Evolutionary conservation across 2,113 vertebrate species (phyloP), one percentile per base, ranked within the genome.

Genomic region (Xiphorhynchus elegans): DNA sequence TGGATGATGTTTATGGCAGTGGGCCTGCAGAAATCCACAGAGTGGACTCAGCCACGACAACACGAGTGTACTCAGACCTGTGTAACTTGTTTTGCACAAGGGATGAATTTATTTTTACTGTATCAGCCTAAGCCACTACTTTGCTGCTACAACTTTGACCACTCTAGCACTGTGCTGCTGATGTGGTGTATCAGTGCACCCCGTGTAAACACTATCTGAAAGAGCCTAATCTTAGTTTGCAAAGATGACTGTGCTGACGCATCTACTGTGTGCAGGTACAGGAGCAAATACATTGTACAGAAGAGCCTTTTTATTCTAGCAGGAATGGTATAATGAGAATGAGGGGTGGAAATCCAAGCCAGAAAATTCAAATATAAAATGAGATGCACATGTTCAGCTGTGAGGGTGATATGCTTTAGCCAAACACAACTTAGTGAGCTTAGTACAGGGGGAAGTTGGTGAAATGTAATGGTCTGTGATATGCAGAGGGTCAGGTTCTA

Each of bases 401-500:
- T 68, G 90, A 95, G 90, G 67, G 81, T 89, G 90, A 93, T 94
- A 79, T 2, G 50, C 82, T 83, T 90, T 90, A 94, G 94, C 96
- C 95, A 95, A 94, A 72, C 92, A 93, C 90, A 94, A 94, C 88
- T 95, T 80, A 76, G 50, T 73, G 90, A 93, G 94, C 90, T 87
- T 95, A 93, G 63, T 82, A 77, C 63, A 90, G 90, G 84, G 79
- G 72, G 85, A 90, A 66, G 67, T 83, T 29, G 1, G 83, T 72
- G 85, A 88, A 83, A 90, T 72, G 87, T 96, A 96, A 90, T 92
- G 88, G 85, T 80, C 90, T 97, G 90, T 90, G 95, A 95, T 94
- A 93, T 35, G 87, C 90, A 83, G 79, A 93, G 79, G 85, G 85
- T 93, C 85, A 95, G 79, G 59, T 83, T 96, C 88, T 96, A 80